Percentiles rank a stretch among this genome's conserved stretches.
Conservation (phyloP, 2,797 vertebrate genomes). For the Sparidentex hasta region DNA sequence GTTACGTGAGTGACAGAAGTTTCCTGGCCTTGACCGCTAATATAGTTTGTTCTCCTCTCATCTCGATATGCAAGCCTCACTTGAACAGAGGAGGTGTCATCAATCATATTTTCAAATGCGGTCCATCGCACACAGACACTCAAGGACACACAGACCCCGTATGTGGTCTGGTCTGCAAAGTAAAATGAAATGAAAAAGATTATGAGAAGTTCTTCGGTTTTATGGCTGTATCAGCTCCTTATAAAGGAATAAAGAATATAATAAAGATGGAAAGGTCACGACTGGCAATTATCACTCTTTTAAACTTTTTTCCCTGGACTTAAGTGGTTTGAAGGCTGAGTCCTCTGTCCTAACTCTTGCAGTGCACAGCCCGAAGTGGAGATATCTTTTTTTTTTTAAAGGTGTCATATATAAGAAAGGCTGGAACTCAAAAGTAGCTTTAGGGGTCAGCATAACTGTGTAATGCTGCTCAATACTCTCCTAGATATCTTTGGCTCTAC, state of each 20-base stretch:
- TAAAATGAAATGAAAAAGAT: conserved; percentile 22
- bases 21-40: conserved; percentile 68
- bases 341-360: no score
- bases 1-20: conserved; percentile 58
- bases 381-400: no score
- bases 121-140: conserved; percentile 20
- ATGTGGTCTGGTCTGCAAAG: conserved; percentile 18
- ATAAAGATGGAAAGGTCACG: neutral
- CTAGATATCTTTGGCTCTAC: no score
- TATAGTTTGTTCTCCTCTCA: conserved; percentile 51
- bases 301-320: neutral
- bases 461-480: no score
- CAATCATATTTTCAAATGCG: conserved; percentile 60
- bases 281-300: neutral
- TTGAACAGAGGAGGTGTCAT: conserved; percentile 45
- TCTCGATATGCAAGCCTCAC: conserved; percentile 54
- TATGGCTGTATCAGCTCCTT: neutral
- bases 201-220: conserved; percentile 5
- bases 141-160: conserved; percentile 13
- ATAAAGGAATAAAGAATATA: neutral
- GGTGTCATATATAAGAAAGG: no score
- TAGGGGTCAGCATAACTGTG: no score
- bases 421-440: no score
- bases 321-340: neutral
- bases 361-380: no score